These are phyloP conservation scores for Stomorhina lunata DNA, from an alignment of 2,888 invertebrate genomes.

Conservation along the genomic window DNA sequence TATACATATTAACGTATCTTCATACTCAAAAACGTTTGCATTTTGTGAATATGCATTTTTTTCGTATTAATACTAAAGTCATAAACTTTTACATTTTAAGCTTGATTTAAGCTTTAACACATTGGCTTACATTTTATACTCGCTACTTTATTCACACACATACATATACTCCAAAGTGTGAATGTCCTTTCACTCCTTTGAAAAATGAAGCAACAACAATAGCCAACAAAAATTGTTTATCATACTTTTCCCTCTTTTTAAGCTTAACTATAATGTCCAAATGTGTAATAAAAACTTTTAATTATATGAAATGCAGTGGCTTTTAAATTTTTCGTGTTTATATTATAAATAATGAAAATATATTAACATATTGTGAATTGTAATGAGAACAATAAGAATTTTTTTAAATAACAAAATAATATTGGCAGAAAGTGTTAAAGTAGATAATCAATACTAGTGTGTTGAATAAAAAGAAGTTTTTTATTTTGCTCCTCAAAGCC, in stretches of 20 bases:
- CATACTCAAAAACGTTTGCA: background rate
- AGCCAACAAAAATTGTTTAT: background rate
- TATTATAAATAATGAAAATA: background rate
- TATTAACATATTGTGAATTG: background rate
- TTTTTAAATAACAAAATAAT: no score
- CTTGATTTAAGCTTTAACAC: constrained; percentile 59
- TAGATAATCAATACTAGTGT: no score
- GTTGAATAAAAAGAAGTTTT: no score
- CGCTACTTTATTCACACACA: no score
- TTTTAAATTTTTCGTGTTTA: background rate
- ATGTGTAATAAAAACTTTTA: constrained; percentile 57
- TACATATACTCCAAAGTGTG: background rate
- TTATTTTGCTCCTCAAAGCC: no score
- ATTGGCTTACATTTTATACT: constrained; percentile 47
- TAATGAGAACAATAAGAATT: background rate
- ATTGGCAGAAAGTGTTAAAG: no score
- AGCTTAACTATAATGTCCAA: constrained; percentile 39
- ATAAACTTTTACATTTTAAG: constrained; percentile 62
- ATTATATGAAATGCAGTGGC: constrained; percentile 50
- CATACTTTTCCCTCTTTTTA: constrained; percentile 20
- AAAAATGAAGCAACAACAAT: constrained; percentile 9
- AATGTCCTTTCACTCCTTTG: background rate
- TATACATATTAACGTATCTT: constrained; percentile 10
- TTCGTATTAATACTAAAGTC: constrained; percentile 46
- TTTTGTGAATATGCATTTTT: background rate